phyloP scores from a whole-genome alignment of 2,113 vertebrate genomes.

The Peromyscus leucopus region DNA sequence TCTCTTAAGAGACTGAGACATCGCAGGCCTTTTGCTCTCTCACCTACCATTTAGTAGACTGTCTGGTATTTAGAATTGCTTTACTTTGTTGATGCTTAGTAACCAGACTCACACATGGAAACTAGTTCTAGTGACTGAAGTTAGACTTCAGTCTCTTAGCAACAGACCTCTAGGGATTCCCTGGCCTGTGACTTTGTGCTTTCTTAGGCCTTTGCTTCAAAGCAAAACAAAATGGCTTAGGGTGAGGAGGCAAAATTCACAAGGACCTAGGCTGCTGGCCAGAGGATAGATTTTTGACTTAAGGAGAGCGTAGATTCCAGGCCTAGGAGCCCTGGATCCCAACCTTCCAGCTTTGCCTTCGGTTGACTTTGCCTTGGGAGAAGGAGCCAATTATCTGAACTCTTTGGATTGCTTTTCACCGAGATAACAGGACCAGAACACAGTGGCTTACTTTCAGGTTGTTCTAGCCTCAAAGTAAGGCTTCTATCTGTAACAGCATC shows the following conservation, averaged over 20 bases:
- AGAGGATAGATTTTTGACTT: neutral
- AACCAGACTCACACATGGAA: neutral
- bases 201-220: neutral
- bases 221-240: neutral
- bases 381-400: neutral
- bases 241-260: neutral
- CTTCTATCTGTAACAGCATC: neutral
- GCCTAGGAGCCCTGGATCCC: neutral
- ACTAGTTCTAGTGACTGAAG: slow-evolving; percentile 5
- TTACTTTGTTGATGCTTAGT: neutral
- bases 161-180: slow-evolving; percentile 2
- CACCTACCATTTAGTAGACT: neutral
- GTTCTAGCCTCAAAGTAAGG: neutral
- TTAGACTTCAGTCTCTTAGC: slow-evolving; percentile 17
- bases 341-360: neutral
- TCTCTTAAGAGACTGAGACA: neutral
- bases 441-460: neutral
- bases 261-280: neutral
- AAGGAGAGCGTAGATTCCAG: neutral
- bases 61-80: neutral
- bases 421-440: neutral
- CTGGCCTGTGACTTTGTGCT: neutral
- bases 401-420: neutral
- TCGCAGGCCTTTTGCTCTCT: neutral
- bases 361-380: neutral